phyloP scores from a whole-genome alignment of 92 coral and sea anemone genomes.

The Pocillopora grandis region DNA sequence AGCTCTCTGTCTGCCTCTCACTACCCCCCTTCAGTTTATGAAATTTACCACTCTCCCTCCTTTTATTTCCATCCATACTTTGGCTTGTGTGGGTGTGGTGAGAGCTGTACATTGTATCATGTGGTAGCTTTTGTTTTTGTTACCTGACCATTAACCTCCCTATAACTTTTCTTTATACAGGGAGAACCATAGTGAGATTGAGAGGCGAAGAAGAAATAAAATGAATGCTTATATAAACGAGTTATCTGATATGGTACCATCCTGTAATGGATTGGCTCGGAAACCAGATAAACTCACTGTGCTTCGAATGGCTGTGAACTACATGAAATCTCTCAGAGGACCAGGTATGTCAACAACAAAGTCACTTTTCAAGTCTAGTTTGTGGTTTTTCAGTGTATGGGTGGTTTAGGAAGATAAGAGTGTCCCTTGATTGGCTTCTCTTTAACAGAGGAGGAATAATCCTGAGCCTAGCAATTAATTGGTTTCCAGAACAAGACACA shows the following conservation, averaged over 20 bases:
- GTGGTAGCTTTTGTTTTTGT: not conserved
- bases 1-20: no score
- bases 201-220: slow-evolving; percentile 91
- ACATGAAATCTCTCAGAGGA: slow-evolving; percentile 92
- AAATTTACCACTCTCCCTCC: no score
- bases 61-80: no score
- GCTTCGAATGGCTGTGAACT: slow-evolving; percentile 95
- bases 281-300: slow-evolving; percentile 99
- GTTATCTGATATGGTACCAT: slow-evolving; percentile 97
- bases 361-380: no score
- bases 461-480: no score
- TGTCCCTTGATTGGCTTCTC: no score
- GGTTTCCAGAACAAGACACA: no score
- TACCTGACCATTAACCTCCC: not conserved
- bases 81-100: no score
- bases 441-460: no score
- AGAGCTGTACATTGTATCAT: not conserved
- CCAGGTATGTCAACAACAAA: slow-evolving; percentile 18
- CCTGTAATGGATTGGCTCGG: slow-evolving; percentile 90
- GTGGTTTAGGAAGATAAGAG: no score
- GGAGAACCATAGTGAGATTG: slow-evolving; percentile 99
- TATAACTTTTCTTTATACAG: slow-evolving; percentile 31
- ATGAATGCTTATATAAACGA: slow-evolving; percentile 99
- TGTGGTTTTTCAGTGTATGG: no score
- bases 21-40: no score